Base-by-base conservation (phyloP, 2,888 invertebrate genomes). In the Sphaeridia pumilis region DNA sequence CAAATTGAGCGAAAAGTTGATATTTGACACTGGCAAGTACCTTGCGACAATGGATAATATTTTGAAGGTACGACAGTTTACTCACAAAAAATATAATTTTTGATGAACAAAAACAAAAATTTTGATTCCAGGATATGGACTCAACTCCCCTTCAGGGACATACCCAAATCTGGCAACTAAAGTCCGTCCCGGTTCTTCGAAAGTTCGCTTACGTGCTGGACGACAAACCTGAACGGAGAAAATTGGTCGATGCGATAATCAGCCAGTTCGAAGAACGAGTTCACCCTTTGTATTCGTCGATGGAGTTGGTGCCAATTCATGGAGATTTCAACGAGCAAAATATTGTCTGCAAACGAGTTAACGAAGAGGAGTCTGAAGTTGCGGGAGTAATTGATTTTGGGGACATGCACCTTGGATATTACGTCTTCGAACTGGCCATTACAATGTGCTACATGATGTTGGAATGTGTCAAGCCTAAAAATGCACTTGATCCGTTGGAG, bases 311-410 rank as follows among this genome's bases (percentile, higher is more conserved):
- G 65, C 57, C 84, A 4, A 84, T 93, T 57, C 93, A 94, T 68
- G 93, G 90, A 1, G 94, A 94, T 68, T 76, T 87, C 54, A 93
- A 93, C 69, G 90, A 92, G 67, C 85, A 86, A 70, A 94, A 94
- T 70, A 77, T 93, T 3, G 68, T 92, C 4, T 69, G 70, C 0
- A 55, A 52, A 5, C 44, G 66, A 67, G 14, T 61, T 63, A 73
- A 72, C 35, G 68, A 73, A 35, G 69, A 71, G 0, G 75, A 76
- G 26, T 78, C 78, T 71, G 72, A 73, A 46, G 74, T 89, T 7
- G 70, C 74, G 2, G 86, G 82, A 0, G 73, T 93, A 46, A 77
- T 94, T 14, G 93, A 94, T 73, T 90, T 90, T 68, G 89, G 88
- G 0, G 93, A 93, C 70, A 76, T 80, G 22, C 82, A 83, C 57